Evolutionary conservation across 1,140 invertebrate genomes (phyloP).

Genomic region (Drosophila pseudoobscura): DNA sequence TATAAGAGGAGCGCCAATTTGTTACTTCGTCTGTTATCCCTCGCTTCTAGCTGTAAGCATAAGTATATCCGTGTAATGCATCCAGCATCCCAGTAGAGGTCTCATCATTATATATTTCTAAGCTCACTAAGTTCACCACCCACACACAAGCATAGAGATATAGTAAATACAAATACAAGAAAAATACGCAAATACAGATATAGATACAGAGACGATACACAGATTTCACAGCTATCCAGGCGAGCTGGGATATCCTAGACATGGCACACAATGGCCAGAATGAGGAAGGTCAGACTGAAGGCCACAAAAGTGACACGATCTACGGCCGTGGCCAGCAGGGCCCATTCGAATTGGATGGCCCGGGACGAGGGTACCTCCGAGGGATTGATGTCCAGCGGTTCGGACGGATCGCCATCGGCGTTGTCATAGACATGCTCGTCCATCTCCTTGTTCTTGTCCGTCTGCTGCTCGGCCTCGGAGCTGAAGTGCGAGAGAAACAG

Average conservation of each 20-base stretch:
- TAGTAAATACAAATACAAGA: constrained; percentile 23
- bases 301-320: constrained; percentile 86
- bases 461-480: constrained; percentile 40
- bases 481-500: constrained; percentile 84
- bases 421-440: constrained; percentile 82
- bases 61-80: neutral
- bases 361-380: constrained; percentile 80
- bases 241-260: constrained; percentile 55
- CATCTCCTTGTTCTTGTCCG: constrained; percentile 50
- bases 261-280: constrained; percentile 85
- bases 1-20: constrained; percentile 59
- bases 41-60: constrained; percentile 20
- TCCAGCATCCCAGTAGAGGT: constrained; percentile 21
- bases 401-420: constrained; percentile 68
- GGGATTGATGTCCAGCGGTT: constrained; percentile 68
- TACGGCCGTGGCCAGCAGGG: constrained; percentile 86
- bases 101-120: constrained; percentile 62
- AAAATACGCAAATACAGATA: neutral
- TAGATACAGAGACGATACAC: neutral
- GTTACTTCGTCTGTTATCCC: constrained; percentile 61
- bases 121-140: constrained; percentile 21
- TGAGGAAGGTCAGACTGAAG: constrained; percentile 84
- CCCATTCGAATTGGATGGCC: constrained; percentile 86
- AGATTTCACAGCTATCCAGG: neutral
- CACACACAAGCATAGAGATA: constrained; percentile 26